Conservation (phyloP, 23 tunicate genomes). For the Diplosoma virens region DNA sequence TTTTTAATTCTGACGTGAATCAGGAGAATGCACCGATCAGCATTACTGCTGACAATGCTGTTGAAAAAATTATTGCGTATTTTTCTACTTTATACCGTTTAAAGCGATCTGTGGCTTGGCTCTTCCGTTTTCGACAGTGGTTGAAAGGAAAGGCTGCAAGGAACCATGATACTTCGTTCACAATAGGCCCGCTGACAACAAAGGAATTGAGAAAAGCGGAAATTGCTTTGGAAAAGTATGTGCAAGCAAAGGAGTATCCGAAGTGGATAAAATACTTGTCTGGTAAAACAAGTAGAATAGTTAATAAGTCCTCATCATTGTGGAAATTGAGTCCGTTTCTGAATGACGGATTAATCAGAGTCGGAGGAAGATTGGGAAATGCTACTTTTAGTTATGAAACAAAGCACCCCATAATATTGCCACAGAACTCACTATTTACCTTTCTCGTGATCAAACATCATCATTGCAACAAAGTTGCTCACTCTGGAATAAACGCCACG, state of each 20-base stretch:
- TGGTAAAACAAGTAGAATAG: background rate
- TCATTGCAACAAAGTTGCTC: background rate
- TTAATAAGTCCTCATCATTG: background rate
- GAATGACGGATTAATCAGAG: background rate
- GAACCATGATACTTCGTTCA: background rate
- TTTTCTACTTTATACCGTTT: conserved; percentile 17
- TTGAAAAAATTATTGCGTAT: background rate
- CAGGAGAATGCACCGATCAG: too few relatives aligned
- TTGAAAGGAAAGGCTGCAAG: background rate
- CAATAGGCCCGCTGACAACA: background rate
- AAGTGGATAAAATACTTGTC: too few relatives aligned
- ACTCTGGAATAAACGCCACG: background rate
- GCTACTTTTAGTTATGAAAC: background rate
- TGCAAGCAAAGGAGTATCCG: background rate
- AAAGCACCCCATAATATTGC: conserved; percentile 2
- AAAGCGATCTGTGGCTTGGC: background rate
- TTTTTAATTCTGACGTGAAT: background rate
- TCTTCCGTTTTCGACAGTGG: background rate
- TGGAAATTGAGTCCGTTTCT: conserved; percentile 5
- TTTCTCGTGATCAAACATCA: background rate
- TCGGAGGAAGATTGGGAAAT: conserved; percentile 9
- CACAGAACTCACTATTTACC: background rate
- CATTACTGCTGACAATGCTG: too few relatives aligned
- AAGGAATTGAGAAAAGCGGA: conserved; percentile 1
- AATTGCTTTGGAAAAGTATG: background rate